phyloP scores from a whole-genome alignment of 2,797 vertebrate genomes.

The Enteromius radiatus region DNA sequence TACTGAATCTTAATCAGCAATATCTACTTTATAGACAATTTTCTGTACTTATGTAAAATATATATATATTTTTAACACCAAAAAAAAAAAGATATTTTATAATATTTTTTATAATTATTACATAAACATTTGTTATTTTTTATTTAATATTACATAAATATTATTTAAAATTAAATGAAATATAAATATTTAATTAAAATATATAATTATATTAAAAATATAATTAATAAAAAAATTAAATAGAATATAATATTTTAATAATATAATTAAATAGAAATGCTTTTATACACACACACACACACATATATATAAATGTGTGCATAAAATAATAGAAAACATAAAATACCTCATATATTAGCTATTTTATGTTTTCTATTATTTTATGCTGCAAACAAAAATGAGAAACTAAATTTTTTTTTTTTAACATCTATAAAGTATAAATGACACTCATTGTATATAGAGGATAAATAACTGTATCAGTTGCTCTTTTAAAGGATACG shows the following conservation, averaged over 20 bases:
- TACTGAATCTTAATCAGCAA: not conserved
- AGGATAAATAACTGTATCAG: slow-evolving; percentile 9
- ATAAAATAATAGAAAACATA: too few relatives aligned
- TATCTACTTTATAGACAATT: not conserved
- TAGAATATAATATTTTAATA: too few relatives aligned
- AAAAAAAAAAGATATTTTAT: too few relatives aligned
- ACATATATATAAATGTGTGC: not conserved
- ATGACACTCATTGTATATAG: not conserved
- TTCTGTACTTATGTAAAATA: not conserved
- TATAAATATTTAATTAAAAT: not conserved
- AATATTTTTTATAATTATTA: not conserved
- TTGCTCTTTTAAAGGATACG: not conserved
- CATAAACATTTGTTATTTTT: not conserved
- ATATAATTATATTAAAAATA: not conserved
- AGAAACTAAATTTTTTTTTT: not conserved
- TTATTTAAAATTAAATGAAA: not conserved
- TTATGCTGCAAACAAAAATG: not conserved
- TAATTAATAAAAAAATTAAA: too few relatives aligned
- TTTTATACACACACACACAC: not conserved
- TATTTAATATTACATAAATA: not conserved
- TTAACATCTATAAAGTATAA: not conserved
- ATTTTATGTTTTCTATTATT: too few relatives aligned
- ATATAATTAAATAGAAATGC: not conserved
- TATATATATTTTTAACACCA: not conserved
- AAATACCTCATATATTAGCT: too few relatives aligned